phyloP scores from a whole-genome alignment of 1,140 invertebrate genomes.

The Pseudomyrmex cubaensis region DNA sequence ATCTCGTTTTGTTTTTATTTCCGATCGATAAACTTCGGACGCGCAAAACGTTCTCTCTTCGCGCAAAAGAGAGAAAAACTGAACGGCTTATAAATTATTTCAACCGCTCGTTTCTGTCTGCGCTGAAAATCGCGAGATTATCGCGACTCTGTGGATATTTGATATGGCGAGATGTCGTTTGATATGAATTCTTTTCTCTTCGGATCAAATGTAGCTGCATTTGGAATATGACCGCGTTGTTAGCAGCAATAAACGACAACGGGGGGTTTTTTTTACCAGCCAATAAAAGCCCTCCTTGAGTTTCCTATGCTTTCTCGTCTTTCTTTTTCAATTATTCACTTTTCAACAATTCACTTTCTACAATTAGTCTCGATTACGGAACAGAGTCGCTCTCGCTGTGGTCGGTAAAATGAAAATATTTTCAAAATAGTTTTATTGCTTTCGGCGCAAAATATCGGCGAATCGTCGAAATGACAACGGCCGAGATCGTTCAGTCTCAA shows the following conservation, averaged over 20 bases:
- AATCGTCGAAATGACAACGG: slow-evolving; percentile 58
- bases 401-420: not conserved
- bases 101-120: not conserved
- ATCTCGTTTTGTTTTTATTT: slow-evolving; percentile 66
- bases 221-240: not conserved
- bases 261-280: not conserved
- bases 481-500: slow-evolving; percentile 57
- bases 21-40: slow-evolving; percentile 7
- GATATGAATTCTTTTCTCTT: slow-evolving; percentile 55
- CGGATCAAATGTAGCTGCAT: not conserved
- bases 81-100: not conserved
- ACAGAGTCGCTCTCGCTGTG: too few relatives aligned
- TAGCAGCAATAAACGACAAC: not conserved
- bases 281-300: not conserved
- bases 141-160: slow-evolving; percentile 11
- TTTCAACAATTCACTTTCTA: not conserved
- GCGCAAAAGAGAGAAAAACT: not conserved
- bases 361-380: not conserved
- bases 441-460: slow-evolving; percentile 54
- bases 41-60: not conserved
- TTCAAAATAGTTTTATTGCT: not conserved
- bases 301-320: not conserved
- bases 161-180: slow-evolving; percentile 47
- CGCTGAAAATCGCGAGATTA: not conserved
- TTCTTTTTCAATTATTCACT: not conserved